Base-by-base conservation (phyloP, 2,888 invertebrate genomes). In the Melolontha melolontha region DNA sequence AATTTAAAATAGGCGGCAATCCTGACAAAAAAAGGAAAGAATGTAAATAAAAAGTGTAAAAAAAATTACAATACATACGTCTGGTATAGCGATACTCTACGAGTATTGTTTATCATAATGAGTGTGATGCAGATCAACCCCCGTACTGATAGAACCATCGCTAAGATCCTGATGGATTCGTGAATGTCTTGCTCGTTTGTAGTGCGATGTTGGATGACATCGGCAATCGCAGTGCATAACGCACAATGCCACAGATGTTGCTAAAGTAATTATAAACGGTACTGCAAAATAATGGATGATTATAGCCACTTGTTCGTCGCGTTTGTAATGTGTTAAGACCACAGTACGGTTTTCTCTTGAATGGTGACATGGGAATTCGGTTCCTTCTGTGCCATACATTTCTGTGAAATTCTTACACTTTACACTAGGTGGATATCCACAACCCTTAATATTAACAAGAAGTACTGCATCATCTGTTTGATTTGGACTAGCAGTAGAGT, bases 151-250 rank as follows among this genome's bases (percentile, higher is more conserved):
- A 77, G 90, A 91, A 77, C 90, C 89, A 82, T 91, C 90, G 81
- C 90, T 90, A 70, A 88, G 85, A 72, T 87, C 88, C 39, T 87
- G 87, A 14, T 87, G 83, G 59, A 90, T 86, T 69, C 89, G 87
- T 41, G 90, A 89, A 69, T 90, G 89, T 68, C 90, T 85, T 68
- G 89, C 86, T 22, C 91, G 85, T 75, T 80, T 91, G 84, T 86
- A 88, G 76, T 83, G 89, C 84, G 79, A 89, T 83, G 79, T 91
- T 86, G 74, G 91, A 86, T 76, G 91, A 87, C 84, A 93, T 74
- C 90, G 87, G 84, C 94, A 94, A 83, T 94, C 94, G 83, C 94
- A 95, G 83, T 94, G 94, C 88, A 94, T 89, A 68, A 94, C 91
- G 84, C 94, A 95, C 69, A 94, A 87, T 29, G 92, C 93, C 74